Evolutionary conservation across 1,140 invertebrate species (phyloP).

Genomic region (Drosophila leontia): DNA sequence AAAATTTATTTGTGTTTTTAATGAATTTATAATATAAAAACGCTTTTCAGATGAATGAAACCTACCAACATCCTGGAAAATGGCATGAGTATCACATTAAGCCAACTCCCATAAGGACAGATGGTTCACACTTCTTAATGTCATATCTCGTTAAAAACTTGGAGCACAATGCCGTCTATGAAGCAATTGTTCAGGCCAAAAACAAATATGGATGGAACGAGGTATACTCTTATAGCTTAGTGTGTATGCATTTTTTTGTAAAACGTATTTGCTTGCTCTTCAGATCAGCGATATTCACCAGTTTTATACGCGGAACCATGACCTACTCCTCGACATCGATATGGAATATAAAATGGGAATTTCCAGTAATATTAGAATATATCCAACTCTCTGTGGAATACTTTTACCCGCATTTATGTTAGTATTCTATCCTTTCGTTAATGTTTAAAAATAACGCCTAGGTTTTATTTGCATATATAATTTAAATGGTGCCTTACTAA

Average conservation of each 20-base stretch:
- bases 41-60: conserved; percentile 86
- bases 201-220: conserved; percentile 89
- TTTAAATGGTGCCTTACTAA: conserved; percentile 77
- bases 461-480: conserved; percentile 58
- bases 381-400: conserved; percentile 23
- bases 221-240: conserved; percentile 55
- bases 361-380: conserved; percentile 55
- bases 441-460: conserved; percentile 51
- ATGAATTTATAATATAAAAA: conserved; percentile 15
- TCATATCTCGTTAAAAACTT: conserved; percentile 86
- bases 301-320: conserved; percentile 83
- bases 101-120: conserved; percentile 73
- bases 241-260: neutral
- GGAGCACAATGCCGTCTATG: conserved; percentile 87
- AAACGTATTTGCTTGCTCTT: conserved; percentile 6
- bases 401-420: conserved; percentile 50
- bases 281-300: conserved; percentile 85
- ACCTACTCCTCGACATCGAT: conserved; percentile 79
- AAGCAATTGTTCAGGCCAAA: conserved; percentile 88
- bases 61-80: conserved; percentile 86
- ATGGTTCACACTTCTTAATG: conserved; percentile 82
- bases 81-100: conserved; percentile 86
- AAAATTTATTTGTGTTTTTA: neutral
- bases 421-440: conserved; percentile 33
- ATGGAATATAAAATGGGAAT: conserved; percentile 85